A percentile compares a stretch with the other conserved stretches of the same genome.
Evolutionary conservation across 2,113 vertebrate species (phyloP).

Genomic region (Tretioscincus oriximinensis): DNA sequence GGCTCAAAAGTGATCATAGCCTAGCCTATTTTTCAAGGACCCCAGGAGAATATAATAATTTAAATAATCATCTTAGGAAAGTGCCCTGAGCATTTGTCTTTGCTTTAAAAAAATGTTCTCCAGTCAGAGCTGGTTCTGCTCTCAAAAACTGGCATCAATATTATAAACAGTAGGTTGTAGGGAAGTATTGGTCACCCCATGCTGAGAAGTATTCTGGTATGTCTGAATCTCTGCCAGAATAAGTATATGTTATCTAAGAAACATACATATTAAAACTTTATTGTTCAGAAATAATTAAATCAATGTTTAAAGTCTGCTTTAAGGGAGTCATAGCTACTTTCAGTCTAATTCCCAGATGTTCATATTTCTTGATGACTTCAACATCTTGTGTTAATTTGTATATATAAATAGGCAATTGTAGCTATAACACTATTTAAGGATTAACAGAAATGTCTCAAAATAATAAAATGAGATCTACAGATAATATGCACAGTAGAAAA

Average conservation of each 20-base stretch:
- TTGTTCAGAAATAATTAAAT: slow-evolving; percentile 39
- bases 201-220: slow-evolving; percentile 39
- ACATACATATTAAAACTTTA: slow-evolving; percentile 42
- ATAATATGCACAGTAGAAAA: too few species aligned
- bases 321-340: background rate
- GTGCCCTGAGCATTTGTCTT: slow-evolving; percentile 64
- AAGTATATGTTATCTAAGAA: slow-evolving; percentile 43
- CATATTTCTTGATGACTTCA: background rate
- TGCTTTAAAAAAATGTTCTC: slow-evolving; percentile 51
- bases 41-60: slow-evolving; percentile 69
- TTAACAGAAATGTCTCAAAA: too few species aligned
- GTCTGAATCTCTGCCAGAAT: slow-evolving; percentile 52
- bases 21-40: slow-evolving; percentile 72
- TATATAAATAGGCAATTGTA: background rate
- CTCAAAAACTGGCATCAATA: slow-evolving; percentile 50
- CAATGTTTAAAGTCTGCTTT: slow-evolving; percentile 1
- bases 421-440: background rate
- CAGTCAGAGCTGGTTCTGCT: slow-evolving; percentile 30
- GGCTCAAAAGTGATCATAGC: slow-evolving; percentile 71
- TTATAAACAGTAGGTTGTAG: slow-evolving; percentile 45
- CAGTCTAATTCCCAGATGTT: background rate
- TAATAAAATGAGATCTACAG: too few species aligned
- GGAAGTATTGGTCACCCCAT: slow-evolving; percentile 41
- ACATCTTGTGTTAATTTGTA: background rate
- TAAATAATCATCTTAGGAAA: slow-evolving; percentile 72